Evolutionary conservation across 2,113 vertebrate genomes (phyloP).

Genomic region (Ophthalmotilapia sp.): DNA sequence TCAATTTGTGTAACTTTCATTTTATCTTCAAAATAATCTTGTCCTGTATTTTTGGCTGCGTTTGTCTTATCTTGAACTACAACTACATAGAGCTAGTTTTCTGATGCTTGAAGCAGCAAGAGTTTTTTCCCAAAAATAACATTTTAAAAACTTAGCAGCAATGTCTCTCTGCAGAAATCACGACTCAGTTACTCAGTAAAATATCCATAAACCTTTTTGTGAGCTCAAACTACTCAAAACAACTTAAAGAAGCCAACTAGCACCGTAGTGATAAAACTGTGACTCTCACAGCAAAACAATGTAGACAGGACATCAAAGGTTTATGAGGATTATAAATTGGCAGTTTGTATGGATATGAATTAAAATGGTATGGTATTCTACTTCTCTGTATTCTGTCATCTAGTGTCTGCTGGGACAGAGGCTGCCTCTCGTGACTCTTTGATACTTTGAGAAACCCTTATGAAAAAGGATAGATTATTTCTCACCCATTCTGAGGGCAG

Average conservation of each 20-base stretch:
- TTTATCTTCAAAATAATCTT: background rate
- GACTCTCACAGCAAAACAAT: background rate
- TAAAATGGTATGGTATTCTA: background rate
- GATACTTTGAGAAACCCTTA: background rate
- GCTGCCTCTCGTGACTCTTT: background rate
- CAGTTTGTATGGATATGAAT: background rate
- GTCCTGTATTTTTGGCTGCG: rapidly evolving
- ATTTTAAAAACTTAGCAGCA: background rate
- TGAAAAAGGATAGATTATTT: background rate
- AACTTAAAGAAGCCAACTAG: background rate
- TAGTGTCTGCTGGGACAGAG: background rate
- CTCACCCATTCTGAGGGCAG: slow-evolving; percentile 83
- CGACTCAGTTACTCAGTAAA: background rate
- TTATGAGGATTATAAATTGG: background rate
- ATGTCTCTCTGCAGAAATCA: background rate
- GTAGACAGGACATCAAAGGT: background rate
- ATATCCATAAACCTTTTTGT: background rate
- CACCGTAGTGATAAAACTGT: background rate
- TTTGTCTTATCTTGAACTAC: background rate
- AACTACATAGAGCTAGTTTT: rapidly evolving
- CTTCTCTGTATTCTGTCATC: background rate
- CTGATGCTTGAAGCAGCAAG: background rate
- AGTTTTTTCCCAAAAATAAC: background rate
- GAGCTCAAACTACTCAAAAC: background rate
- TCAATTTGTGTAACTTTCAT: background rate